Evolutionary conservation across 2,113 vertebrate species (phyloP).

Genomic region (Helogale parvula): DNA sequence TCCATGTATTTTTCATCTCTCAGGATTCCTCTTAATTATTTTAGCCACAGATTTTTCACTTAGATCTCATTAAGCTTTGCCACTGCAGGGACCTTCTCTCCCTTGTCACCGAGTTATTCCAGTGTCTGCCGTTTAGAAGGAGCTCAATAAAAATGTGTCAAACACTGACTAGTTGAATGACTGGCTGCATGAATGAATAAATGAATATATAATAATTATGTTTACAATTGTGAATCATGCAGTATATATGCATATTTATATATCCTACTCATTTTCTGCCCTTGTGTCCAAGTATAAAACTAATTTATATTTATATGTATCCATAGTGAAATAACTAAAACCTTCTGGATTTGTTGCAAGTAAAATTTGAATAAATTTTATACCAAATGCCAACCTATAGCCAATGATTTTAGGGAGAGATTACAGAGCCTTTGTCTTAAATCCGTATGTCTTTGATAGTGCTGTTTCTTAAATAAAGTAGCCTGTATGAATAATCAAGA

Average conservation of each 20-base stretch:
- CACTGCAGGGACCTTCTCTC: not conserved
- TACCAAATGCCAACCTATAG: not conserved
- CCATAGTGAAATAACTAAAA: not conserved
- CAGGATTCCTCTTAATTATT: not conserved
- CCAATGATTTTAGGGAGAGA: not conserved
- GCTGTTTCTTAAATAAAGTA: not conserved
- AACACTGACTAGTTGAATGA: not conserved
- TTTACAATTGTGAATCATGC: not conserved
- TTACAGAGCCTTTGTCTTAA: not conserved
- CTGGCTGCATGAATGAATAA: not conserved
- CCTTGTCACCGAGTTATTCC: not conserved
- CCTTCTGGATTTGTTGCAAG: not conserved
- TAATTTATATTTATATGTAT: slow-evolving; percentile 12
- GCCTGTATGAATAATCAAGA: not conserved
- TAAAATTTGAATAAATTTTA: not conserved
- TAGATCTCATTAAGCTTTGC: not conserved
- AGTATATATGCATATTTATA: not conserved
- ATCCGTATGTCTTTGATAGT: not conserved
- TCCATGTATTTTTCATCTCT: not conserved
- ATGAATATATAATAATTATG: not conserved
- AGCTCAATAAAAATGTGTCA: not conserved
- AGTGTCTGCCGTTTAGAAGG: not conserved
- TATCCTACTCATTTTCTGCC: not conserved
- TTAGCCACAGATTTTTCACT: not conserved
- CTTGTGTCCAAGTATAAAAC: not conserved